Percentiles rank a stretch among this genome's conserved stretches.
Conservation (phyloP, 2,888 invertebrate species). For the Tipula lateralis region DNA sequence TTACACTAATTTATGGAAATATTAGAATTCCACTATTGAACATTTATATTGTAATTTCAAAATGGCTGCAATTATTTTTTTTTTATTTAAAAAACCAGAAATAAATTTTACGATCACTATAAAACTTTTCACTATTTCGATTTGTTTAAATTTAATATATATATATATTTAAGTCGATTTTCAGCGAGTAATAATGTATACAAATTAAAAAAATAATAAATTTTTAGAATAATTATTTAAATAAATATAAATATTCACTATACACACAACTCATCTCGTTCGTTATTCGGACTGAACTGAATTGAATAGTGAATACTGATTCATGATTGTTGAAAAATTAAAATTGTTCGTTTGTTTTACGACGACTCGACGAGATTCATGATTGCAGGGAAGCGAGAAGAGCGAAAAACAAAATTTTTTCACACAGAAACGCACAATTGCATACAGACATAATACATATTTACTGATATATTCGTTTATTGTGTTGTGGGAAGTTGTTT, state of each 20-base stretch:
- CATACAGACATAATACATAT: background rate
- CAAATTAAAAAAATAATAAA: background rate
- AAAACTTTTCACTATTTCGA: background rate
- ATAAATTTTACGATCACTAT: background rate
- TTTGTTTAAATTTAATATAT: background rate
- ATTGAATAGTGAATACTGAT: no score
- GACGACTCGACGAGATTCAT: background rate
- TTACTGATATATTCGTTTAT: background rate
- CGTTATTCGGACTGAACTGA: slow-evolving; percentile 25
- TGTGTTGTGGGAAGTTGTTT: background rate
- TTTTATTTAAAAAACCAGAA: background rate
- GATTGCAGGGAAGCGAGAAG: no score
- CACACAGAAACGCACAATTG: background rate
- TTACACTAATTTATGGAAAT: background rate
- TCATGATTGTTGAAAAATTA: background rate
- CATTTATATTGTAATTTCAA: background rate
- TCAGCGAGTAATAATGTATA: background rate
- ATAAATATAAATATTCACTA: background rate
- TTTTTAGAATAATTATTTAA: background rate
- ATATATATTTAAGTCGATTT: background rate
- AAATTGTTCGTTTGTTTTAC: background rate
- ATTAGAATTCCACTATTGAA: background rate
- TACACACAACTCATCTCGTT: slow-evolving; percentile 26
- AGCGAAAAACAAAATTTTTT: no score
- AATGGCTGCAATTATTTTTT: background rate